phyloP scores from a whole-genome alignment of 2,888 invertebrate species.

The Thyatira batis region DNA sequence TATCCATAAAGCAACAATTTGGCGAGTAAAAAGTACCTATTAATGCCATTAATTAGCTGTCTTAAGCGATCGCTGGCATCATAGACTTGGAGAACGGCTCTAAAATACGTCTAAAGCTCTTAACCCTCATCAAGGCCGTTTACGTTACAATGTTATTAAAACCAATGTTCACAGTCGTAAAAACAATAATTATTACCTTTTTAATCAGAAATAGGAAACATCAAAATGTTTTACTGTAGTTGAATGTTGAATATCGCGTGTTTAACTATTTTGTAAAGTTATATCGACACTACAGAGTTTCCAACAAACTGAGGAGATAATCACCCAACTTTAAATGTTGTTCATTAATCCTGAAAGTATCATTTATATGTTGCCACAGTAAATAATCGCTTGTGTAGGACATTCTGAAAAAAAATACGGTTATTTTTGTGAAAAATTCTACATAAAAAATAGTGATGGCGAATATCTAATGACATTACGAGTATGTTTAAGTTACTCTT shows the following conservation, averaged over 20 bases:
- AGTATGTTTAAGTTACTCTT: no score
- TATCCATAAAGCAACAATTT: no score
- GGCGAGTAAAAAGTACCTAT: no score
- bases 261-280: conserved; percentile 26
- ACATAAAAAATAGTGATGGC: no score
- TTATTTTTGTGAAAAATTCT: no score
- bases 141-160: background rate
- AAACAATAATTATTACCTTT: background rate
- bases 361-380: conserved; percentile 26
- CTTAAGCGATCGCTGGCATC: no score
- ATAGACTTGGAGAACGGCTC: background rate
- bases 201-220: background rate
- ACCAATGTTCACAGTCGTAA: background rate
- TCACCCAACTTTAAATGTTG: conserved; percentile 34
- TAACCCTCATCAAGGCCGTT: background rate
- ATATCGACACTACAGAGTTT: background rate
- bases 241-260: conserved; percentile 40
- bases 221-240: conserved; percentile 18
- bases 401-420: conserved; percentile 3
- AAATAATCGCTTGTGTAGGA: background rate
- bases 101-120: background rate
- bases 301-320: conserved; percentile 11
- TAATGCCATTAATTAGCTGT: no score
- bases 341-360: conserved; percentile 31
- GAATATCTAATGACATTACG: background rate